Evolutionary conservation across 2,113 vertebrate species (phyloP), one percentile per base, ranked within the genome.

Genomic region (Spea bombifrons): DNA sequence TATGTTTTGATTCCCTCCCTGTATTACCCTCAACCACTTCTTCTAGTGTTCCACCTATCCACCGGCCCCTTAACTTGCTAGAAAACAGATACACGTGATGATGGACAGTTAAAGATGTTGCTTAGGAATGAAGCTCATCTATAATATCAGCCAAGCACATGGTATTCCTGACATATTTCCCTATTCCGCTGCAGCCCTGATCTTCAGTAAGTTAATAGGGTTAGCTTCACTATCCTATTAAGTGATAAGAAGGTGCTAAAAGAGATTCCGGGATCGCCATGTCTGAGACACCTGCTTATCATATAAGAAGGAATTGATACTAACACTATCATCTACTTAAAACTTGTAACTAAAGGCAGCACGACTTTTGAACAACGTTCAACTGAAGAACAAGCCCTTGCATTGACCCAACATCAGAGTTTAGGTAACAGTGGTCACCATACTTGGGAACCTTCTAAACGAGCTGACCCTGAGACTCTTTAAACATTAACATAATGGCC

Each of bases 221-320:
- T 73, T 79, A 71, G 76, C 7, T 49, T 79, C 48, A 30, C 9
- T 79, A 73, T 66, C 76, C 70, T 79, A 69, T 79, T 79, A 79
- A 63, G 16, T 57, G 76, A 79, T 79, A 79, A 72, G 76, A 63
- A 78, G 76, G 76, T 79, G 69, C 76, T 78, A 52, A 47, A 65
- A 72, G 76, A 63, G 67, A 71, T 71, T 65, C 48, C 17, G 53
- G 75, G 75, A 69, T 76, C 67, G 9, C 44, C 13, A 44, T 71
- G 46, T 71, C 44, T 61, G 46, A 71, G 49, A 72, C 76, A 79
- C 69, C 76, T 73, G 48, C 76, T 79, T 73, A 79, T 79, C 76
- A 7, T 17, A 47, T 73, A 72, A 79, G 76, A 66, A 53, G 76
- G 47, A 57, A 72, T 47, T 66, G 70, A 66, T 50, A 72, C 49